Conservation (phyloP, 1,140 invertebrate genomes). For the Plutomurus gul region DNA sequence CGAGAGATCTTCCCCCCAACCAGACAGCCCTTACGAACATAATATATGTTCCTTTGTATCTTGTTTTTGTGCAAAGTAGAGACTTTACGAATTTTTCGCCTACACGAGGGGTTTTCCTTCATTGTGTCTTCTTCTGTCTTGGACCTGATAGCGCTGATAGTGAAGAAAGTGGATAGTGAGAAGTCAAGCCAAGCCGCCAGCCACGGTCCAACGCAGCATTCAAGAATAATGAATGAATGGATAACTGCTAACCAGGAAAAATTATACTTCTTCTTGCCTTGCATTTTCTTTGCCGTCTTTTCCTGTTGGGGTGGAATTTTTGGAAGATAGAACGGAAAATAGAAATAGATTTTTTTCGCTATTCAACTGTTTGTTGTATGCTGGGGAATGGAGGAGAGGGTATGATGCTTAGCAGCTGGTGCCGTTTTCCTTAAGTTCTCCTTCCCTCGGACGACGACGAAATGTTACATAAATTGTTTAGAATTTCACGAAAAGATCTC, state of each 20-base stretch:
- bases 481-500: background rate
- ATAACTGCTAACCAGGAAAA: slow-evolving; percentile 24
- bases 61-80: slow-evolving; percentile 6
- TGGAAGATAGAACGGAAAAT: background rate
- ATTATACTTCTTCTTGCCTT: slow-evolving; percentile 26
- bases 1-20: background rate
- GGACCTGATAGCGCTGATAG: background rate
- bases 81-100: background rate
- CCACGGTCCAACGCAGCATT: background rate
- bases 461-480: background rate
- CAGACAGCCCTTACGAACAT: background rate
- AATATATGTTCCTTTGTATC: slow-evolving; percentile 15
- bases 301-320: slow-evolving; percentile 2
- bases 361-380: background rate
- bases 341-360: slow-evolving; percentile 12
- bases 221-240: slow-evolving; percentile 17
- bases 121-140: background rate
- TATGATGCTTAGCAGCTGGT: slow-evolving; percentile 28
- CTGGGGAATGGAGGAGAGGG: too few species aligned
- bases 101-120: background rate
- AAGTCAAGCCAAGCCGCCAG: background rate
- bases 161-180: background rate
- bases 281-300: background rate
- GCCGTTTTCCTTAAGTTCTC: background rate
- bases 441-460: background rate